phyloP scores from a whole-genome alignment of 1,140 invertebrate genomes.

The Zophobas morio region DNA sequence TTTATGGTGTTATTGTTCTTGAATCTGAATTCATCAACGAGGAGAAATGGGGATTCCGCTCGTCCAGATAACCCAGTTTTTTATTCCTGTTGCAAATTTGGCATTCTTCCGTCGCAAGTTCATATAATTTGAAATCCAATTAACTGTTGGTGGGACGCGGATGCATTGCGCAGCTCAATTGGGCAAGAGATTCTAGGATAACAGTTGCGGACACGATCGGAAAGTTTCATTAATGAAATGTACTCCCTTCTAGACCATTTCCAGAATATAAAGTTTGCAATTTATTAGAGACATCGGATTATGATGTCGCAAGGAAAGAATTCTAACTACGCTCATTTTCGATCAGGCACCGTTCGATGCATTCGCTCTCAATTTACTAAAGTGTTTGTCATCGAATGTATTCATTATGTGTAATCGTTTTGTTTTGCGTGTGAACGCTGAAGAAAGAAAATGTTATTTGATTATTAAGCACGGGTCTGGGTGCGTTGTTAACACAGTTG shows the following conservation, averaged over 20 bases:
- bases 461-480: slow-evolving; percentile 42
- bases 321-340: slow-evolving; percentile 1
- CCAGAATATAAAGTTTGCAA: slow-evolving; percentile 60
- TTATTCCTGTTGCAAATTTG: slow-evolving; percentile 2
- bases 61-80: too few species aligned
- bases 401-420: neutral
- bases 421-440: neutral
- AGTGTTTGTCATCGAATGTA: neutral
- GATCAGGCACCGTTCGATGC: neutral
- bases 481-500: slow-evolving; percentile 44
- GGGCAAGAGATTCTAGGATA: slow-evolving; percentile 55
- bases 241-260: slow-evolving; percentile 56
- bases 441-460: slow-evolving; percentile 39
- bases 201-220: slow-evolving; percentile 57
- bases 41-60: too few species aligned
- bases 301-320: slow-evolving; percentile 46
- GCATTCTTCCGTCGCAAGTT: slow-evolving; percentile 20
- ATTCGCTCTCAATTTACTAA: neutral
- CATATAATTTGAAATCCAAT: slow-evolving; percentile 47
- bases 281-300: slow-evolving; percentile 57
- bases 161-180: slow-evolving; percentile 54
- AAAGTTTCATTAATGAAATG: slow-evolving; percentile 63
- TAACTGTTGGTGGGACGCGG: slow-evolving; percentile 47
- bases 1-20: too few species aligned
- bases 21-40: too few species aligned